Evolutionary conservation across 1,140 invertebrate species (phyloP).

Genomic region (Patella vulgata): DNA sequence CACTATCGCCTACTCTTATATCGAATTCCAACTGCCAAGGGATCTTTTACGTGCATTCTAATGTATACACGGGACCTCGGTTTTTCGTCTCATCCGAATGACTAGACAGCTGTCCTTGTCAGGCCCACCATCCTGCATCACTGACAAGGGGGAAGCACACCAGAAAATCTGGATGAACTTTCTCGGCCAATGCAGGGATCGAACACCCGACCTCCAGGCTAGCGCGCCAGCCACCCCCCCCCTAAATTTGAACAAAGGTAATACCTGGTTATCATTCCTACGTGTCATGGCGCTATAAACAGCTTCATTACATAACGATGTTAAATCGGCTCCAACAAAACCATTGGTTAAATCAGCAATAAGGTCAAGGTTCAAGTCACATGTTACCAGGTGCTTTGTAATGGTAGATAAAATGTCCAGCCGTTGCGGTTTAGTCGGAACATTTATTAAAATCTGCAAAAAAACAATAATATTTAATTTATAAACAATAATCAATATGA

Average conservation of each 20-base stretch:
- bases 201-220: too few relatives aligned
- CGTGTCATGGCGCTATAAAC: constrained; percentile 36
- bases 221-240: not conserved
- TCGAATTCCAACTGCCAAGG: too few relatives aligned
- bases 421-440: constrained; percentile 50
- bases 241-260: not conserved
- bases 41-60: too few relatives aligned
- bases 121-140: too few relatives aligned
- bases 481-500: not conserved
- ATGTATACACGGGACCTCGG: too few relatives aligned
- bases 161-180: too few relatives aligned
- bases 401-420: constrained; percentile 44
- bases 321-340: constrained; percentile 69
- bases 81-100: too few relatives aligned
- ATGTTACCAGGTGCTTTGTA: constrained; percentile 20
- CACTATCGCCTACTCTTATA: too few relatives aligned
- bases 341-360: constrained; percentile 65
- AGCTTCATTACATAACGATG: constrained; percentile 64
- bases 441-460: constrained; percentile 55
- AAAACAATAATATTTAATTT: constrained; percentile 1
- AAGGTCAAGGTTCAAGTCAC: constrained; percentile 40
- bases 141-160: too few relatives aligned
- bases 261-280: constrained; percentile 13
- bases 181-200: too few relatives aligned
- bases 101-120: too few relatives aligned